These are phyloP conservation scores for Spea bombifrons DNA, from an alignment of 2,113 vertebrate genomes.

Conservation along the genomic window DNA sequence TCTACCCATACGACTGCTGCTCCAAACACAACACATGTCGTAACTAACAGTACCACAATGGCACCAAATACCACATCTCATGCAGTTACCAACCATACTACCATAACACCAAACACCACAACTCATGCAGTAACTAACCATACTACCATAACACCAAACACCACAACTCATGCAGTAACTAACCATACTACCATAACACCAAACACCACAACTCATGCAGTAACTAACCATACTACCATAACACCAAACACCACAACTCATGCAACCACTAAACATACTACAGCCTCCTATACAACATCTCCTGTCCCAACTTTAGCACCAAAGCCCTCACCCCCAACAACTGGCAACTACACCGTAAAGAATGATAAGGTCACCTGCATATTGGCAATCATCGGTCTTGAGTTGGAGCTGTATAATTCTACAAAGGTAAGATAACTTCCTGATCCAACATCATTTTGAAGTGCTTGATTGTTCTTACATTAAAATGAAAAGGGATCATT, in stretches of 20 bases:
- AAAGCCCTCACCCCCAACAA: conserved; percentile 45
- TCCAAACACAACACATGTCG: not conserved
- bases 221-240: too few relatives aligned
- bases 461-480: too few relatives aligned
- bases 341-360: conserved; percentile 61
- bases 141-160: not conserved
- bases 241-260: not conserved
- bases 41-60: not conserved
- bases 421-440: conserved; percentile 53
- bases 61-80: conserved; percentile 22
- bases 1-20: not conserved
- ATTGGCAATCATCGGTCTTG: conserved; percentile 70
- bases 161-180: not conserved
- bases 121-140: not conserved
- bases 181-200: too few relatives aligned
- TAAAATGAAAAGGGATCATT: too few relatives aligned
- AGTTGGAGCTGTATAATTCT: conserved; percentile 60
- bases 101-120: not conserved
- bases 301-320: conserved; percentile 46
- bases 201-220: accelerated
- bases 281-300: not conserved
- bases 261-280: conserved; percentile 28
- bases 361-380: conserved; percentile 65
- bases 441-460: too few relatives aligned
- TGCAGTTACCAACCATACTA: too few relatives aligned